These are phyloP conservation scores for Coracias cyanogaster DNA, from an alignment of 2,797 vertebrate species.

Conservation along the genomic window DNA sequence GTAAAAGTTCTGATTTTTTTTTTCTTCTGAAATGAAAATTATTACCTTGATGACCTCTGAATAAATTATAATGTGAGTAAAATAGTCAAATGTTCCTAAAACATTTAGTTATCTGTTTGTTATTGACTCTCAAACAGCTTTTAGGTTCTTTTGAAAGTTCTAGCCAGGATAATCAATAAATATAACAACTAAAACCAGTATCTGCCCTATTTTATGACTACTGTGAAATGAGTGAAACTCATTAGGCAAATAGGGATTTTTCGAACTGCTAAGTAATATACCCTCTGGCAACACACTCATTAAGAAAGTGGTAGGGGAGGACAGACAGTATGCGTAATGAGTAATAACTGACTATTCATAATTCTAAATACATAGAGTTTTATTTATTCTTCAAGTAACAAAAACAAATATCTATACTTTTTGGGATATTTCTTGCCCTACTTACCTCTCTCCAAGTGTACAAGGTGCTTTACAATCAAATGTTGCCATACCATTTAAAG, in stretches of 20 bases:
- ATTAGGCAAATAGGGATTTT: constrained; percentile 27
- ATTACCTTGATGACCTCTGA: not conserved
- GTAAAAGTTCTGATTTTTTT: not conserved
- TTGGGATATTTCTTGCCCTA: not conserved
- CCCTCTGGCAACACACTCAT: constrained; percentile 2
- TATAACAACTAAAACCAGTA: not conserved
- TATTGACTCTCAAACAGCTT: not conserved
- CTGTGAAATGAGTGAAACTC: constrained; percentile 3
- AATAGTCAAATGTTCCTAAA: not conserved
- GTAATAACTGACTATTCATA: not conserved
- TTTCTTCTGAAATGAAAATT: not conserved
- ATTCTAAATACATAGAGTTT: not conserved
- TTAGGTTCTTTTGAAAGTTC: not conserved
- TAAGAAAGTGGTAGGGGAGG: constrained; percentile 21
- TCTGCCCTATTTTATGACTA: not conserved
- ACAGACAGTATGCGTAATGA: not conserved
- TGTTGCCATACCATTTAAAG: not conserved
- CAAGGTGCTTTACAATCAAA: not conserved
- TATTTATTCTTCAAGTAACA: not conserved
- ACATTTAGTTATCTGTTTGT: not conserved
- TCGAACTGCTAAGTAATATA: constrained; percentile 7
- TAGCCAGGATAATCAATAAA: not conserved
- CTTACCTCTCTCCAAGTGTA: not conserved
- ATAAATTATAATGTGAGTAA: not conserved
- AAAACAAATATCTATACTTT: not conserved